Conservation (phyloP, 1,140 invertebrate species). For the Pentalonia nigronervosa region DNA sequence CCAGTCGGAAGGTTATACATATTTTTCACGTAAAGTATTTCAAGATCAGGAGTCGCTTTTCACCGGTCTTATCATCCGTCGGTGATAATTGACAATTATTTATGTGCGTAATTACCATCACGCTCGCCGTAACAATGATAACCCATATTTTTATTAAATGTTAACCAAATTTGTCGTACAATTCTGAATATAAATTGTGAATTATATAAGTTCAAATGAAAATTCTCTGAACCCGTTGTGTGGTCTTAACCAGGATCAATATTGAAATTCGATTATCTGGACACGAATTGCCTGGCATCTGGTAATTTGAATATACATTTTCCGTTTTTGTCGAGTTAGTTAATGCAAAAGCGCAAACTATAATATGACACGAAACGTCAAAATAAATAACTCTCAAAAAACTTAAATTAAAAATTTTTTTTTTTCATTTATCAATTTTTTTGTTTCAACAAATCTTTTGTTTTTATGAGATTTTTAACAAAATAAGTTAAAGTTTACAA, state of each 20-base stretch:
- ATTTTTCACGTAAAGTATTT: neutral
- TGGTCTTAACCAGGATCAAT: neutral
- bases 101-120: neutral
- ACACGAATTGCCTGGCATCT: neutral
- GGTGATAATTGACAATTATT: neutral
- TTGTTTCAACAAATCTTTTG: too few relatives aligned
- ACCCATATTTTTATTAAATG: neutral
- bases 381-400: too few relatives aligned
- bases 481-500: too few relatives aligned
- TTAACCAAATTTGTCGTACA: neutral
- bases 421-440: too few relatives aligned
- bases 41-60: neutral
- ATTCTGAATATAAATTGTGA: conserved; percentile 2
- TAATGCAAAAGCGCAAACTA: neutral
- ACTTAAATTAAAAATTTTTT: too few relatives aligned
- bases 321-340: neutral
- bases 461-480: too few relatives aligned
- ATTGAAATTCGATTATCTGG: neutral
- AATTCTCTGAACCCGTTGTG: neutral
- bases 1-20: neutral
- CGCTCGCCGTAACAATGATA: neutral
- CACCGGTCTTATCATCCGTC: neutral
- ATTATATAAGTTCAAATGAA: neutral
- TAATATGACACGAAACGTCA: too few relatives aligned
- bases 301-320: neutral